Evolutionary conservation across 2,113 vertebrate species (phyloP).

Genomic region (Piaya cayana): DNA sequence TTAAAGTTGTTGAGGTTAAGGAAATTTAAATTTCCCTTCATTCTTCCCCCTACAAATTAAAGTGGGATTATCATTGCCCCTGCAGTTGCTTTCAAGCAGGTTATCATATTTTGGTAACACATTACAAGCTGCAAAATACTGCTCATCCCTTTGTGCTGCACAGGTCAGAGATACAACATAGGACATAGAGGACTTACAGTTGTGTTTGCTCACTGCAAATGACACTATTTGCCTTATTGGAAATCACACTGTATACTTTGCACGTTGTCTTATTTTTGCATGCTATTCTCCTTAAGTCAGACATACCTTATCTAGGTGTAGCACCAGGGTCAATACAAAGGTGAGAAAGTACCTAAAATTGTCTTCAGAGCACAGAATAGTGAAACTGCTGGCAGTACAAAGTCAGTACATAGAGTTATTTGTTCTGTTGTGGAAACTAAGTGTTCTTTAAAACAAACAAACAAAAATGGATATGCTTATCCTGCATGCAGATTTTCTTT

Average conservation of each 20-base stretch:
- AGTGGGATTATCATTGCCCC: neutral
- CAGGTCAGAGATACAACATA: neutral
- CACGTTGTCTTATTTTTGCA: neutral
- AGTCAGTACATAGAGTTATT: neutral
- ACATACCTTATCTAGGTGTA: neutral
- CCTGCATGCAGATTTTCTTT: neutral
- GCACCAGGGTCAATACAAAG: neutral
- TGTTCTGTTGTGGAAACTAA: neutral
- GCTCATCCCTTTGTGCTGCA: neutral
- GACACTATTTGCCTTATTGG: neutral
- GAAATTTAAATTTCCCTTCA: neutral
- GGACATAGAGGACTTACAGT: neutral
- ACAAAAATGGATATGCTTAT: neutral
- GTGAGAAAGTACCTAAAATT: neutral
- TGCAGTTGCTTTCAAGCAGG: neutral
- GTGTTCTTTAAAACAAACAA: neutral
- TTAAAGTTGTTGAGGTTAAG: neutral
- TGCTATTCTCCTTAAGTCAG: neutral
- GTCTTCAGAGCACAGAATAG: neutral
- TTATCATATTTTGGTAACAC: neutral
- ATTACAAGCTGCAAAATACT: rapidly evolving
- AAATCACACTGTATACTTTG: neutral
- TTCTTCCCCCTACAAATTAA: neutral
- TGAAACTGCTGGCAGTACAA: neutral
- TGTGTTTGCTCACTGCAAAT: neutral